Evolutionary conservation across 1,140 invertebrate genomes (phyloP), one percentile per base, ranked within the genome.

Genomic region (Drosophila grimshawi): DNA sequence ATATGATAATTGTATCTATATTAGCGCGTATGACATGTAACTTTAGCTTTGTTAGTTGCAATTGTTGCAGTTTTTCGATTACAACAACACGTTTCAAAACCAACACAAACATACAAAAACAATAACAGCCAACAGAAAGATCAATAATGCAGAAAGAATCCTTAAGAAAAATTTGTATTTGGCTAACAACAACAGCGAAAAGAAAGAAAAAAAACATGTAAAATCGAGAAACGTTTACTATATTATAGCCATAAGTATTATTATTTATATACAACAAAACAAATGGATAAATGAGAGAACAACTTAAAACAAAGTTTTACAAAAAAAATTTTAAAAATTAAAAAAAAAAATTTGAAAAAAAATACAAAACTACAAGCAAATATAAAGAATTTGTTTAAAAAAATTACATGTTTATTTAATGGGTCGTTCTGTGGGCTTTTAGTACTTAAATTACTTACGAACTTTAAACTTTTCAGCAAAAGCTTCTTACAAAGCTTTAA

Each of bases 221-320:
- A 79, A 80, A 86, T 81, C 78, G 82, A 86, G 86, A 86, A 86
- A 83, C 80, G 83, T 88, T 88, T 88, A 88, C 85, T 89, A 89
- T 85, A 81, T 85, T 89, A 66, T 85, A 89, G 85, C 80, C 71
- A 81, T 89, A 89, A 89, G 85, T 89, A 89, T 89, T 89, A 89
- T 89, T 89, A 89, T 89, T 89, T 89, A 89, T 89, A 89, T 85
- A 89, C 81, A 77, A 76, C 70, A 67, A 89, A 76, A 78, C 80
- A 78, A 51, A 67, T 35, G 43, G 57, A 86, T 64, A 86, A 67
- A 67, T 59, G 72, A 85, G 49, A 88, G 69, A 80, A 83, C 70
- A 88, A 89, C 78, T 89, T 89, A 89, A 89, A 89, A 89, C 85
- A 89, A 89, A 89, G 85, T 89, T 89, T 89, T 89, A 89, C 80